Conservation (phyloP, 2,888 invertebrate genomes). For the Trisateles emortualis region DNA sequence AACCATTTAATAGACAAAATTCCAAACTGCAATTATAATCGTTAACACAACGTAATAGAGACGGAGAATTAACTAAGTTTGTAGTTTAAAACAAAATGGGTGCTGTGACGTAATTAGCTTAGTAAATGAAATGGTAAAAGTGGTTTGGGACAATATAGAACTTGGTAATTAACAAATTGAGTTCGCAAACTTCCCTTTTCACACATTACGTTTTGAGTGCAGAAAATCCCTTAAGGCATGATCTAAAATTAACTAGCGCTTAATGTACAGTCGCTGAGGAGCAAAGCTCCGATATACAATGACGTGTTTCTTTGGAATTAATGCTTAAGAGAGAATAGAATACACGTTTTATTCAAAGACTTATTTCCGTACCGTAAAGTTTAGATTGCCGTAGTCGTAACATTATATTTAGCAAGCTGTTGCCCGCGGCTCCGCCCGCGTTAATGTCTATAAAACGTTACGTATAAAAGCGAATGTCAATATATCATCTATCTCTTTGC, state of each 20-base stretch:
- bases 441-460: too few species aligned
- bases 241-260: conserved; percentile 29
- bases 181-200: conserved; percentile 30
- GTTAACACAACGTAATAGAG: conserved; percentile 45
- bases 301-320: not conserved
- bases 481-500: too few species aligned
- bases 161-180: conserved; percentile 44
- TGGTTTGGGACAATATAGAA: conserved; percentile 36
- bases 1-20: not conserved
- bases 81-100: conserved; percentile 46
- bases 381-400: not conserved
- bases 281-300: not conserved
- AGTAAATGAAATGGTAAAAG: conserved; percentile 48
- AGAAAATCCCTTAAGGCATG: conserved; percentile 32
- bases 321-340: conserved; percentile 5
- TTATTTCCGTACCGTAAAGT: conserved; percentile 1
- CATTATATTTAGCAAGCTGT: not conserved
- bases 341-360: not conserved
- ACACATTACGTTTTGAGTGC: conserved; percentile 29
- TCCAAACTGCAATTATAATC: conserved; percentile 10
- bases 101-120: conserved; percentile 44
- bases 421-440: too few species aligned
- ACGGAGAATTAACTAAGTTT: conserved; percentile 52
- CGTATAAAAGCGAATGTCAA: too few species aligned
- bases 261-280: conserved; percentile 18